phyloP scores from a whole-genome alignment of 2,888 invertebrate species.

The Chaitophorus viminalis region DNA sequence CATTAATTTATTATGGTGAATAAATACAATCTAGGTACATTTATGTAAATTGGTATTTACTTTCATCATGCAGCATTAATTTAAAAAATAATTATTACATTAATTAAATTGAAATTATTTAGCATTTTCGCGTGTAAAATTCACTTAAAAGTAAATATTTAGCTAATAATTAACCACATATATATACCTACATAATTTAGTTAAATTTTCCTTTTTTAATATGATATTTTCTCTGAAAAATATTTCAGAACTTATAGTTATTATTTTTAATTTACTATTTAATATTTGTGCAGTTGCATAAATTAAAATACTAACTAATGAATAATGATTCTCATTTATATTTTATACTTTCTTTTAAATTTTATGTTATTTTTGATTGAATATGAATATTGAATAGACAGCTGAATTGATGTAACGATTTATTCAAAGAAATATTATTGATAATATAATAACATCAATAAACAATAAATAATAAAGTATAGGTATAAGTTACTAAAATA shows the following conservation, averaged over 20 bases:
- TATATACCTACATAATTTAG: neutral
- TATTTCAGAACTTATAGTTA: neutral
- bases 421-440: too few species aligned
- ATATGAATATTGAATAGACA: too few species aligned
- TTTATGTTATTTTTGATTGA: neutral
- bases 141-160: neutral
- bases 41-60: neutral
- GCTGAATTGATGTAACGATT: too few species aligned
- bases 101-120: neutral
- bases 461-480: too few species aligned
- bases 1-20: too few species aligned
- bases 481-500: too few species aligned
- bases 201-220: neutral
- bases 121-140: neutral
- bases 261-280: neutral
- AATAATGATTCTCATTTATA: neutral
- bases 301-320: neutral
- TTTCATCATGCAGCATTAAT: neutral
- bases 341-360: neutral
- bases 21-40: neutral
- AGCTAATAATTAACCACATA: neutral
- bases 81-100: neutral
- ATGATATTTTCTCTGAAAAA: neutral
- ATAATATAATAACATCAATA: too few species aligned
- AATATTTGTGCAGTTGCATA: neutral